These are phyloP conservation scores for Ataeniobius toweri DNA, from an alignment of 2,797 vertebrate species.

Conservation along the genomic window DNA sequence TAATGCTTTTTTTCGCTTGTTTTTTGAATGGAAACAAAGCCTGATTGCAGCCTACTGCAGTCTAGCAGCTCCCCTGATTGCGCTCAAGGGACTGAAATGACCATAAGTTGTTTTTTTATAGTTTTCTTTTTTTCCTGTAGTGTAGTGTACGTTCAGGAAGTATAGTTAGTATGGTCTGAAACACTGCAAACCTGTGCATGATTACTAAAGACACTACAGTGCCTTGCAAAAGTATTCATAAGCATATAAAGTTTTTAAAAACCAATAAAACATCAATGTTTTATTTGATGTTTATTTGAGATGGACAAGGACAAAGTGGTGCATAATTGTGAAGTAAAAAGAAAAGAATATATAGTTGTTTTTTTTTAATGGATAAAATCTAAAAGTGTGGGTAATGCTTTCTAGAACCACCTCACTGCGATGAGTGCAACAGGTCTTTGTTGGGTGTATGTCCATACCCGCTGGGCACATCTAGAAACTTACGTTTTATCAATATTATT, in stretches of 20 bases:
- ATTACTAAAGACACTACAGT: neutral
- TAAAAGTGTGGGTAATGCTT: neutral
- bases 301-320: too few species aligned
- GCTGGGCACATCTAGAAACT: neutral
- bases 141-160: slow-evolving; percentile 4
- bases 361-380: neutral
- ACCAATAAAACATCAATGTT: neutral
- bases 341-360: neutral
- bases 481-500: neutral
- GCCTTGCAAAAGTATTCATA: neutral
- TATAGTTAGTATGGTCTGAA: neutral
- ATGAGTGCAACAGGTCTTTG: neutral
- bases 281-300: neutral
- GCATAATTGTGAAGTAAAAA: too few species aligned
- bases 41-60: slow-evolving; percentile 15
- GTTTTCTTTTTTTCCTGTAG: slow-evolving; percentile 14
- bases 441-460: neutral
- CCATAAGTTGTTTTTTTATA: slow-evolving; percentile 5
- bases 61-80: neutral
- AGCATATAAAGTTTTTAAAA: neutral
- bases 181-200: neutral
- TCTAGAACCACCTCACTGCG: neutral
- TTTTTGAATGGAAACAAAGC: slow-evolving; percentile 27
- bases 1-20: neutral
- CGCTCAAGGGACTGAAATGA: slow-evolving; percentile 10